Base-by-base conservation (phyloP, 2,888 invertebrate species). In the Drosophila neutralis region DNA sequence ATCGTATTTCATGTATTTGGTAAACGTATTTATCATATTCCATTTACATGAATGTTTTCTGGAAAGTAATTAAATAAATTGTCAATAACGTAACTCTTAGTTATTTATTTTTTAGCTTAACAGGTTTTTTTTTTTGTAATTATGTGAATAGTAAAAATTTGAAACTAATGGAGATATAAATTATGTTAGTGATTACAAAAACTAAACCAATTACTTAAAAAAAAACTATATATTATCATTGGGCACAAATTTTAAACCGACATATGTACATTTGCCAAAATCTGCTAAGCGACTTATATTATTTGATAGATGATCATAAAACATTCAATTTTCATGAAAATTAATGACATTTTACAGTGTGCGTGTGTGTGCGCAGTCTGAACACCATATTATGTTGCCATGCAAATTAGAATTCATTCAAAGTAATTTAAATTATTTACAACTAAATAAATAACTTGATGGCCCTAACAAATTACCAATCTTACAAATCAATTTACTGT, bases 401-500 rank as follows among this genome's bases (percentile, higher is more conserved):
- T 35, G 49, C 4, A 38, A 36, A 51, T 51, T 51, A 5, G 15
- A 29, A n/a, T 36, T 51, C n/a, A 33, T 21, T 49, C 18, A 5
- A 13, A 51, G n/a, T 21, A 29, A 52, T 60, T 52, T 2, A 38
- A 53, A 29, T 53, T 36, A 52, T 51, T 60, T 60, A 29, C 51
- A 60, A 36, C 52, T 21, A 60, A 60, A 73, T 73, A 73, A 66
- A 60, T 73, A 60, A 60, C 51, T 66, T 29, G 40, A 48, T 67
- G 48, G 69, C 53, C 35, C 35, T 36, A 52, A 63, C 42, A 68
- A 59, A 49, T 65, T 51, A 36, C 45, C 52, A 60, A 61, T 49
- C 45, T 29, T 57, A 68, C 57, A 64, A 69, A 51, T 74, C 70
- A 56, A 76, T 69, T 74, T 49, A 31, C 42, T 75, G 49, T 36